Evolutionary conservation across 1,140 invertebrate genomes (phyloP).

Genomic region (Aphaenogaster floridana): DNA sequence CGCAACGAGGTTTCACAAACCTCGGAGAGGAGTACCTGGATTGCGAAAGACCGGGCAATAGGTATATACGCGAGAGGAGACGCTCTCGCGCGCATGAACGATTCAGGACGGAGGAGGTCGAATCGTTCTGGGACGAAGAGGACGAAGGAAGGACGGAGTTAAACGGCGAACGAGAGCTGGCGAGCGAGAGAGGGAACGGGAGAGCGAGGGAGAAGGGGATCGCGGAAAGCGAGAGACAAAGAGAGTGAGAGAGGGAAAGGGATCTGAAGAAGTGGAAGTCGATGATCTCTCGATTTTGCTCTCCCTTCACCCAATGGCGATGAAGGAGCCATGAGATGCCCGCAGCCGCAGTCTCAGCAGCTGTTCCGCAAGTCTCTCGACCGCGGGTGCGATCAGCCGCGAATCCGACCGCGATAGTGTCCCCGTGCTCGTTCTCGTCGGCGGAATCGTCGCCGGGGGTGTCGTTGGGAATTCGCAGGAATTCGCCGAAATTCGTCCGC

Average conservation of each 20-base stretch:
- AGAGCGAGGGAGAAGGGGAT: constrained; percentile 40
- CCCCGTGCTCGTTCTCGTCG: constrained; percentile 10
- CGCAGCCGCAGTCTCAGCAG: constrained; percentile 75
- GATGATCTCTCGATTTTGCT: constrained; percentile 81
- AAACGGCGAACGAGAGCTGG: constrained; percentile 36
- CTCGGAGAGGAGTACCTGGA: constrained; percentile 47
- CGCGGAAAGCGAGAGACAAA: constrained; percentile 33
- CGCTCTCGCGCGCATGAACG: constrained; percentile 66
- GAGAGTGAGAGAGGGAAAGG: constrained; percentile 61
- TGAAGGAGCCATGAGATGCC: constrained; percentile 74
- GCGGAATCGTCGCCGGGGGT: neutral
- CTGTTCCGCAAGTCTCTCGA: constrained; percentile 61
- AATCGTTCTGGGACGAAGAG: constrained; percentile 66
- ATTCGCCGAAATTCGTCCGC: neutral
- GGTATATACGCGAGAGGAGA: constrained; percentile 67
- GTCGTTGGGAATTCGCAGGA: neutral
- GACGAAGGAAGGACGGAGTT: constrained; percentile 61
- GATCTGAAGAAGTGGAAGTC: constrained; percentile 73
- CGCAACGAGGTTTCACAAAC: constrained; percentile 39
- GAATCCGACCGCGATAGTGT: constrained; percentile 40
- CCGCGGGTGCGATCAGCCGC: constrained; percentile 55
- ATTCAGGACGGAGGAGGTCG: constrained; percentile 65
- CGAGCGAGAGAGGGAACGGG: constrained; percentile 37
- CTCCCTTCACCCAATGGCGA: constrained; percentile 79
- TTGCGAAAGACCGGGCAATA: constrained; percentile 69